These are phyloP conservation scores for Arvicanthis niloticus DNA, from an alignment of 2,113 vertebrate species.

Conservation along the genomic window DNA sequence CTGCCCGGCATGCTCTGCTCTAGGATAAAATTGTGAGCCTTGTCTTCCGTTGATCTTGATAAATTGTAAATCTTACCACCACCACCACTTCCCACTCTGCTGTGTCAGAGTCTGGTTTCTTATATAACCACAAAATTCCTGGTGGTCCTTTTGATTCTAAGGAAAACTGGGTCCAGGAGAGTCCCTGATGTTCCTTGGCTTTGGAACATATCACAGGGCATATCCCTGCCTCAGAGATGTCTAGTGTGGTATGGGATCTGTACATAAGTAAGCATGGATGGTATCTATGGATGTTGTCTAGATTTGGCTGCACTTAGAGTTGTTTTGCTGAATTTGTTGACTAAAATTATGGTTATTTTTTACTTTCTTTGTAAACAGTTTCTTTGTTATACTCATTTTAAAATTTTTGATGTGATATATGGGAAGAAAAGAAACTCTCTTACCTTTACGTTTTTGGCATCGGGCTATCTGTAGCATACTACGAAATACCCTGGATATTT, in stretches of 20 bases:
- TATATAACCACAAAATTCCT: not conserved
- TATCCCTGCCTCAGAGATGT: not conserved
- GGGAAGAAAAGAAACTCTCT: not conserved
- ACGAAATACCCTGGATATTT: not conserved
- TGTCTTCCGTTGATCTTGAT: no score
- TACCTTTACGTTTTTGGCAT: not conserved
- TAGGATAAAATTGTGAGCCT: not conserved
- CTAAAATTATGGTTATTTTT: not conserved
- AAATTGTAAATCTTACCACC: not conserved
- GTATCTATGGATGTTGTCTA: not conserved
- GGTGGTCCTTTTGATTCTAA: not conserved
- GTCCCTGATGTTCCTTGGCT: not conserved
- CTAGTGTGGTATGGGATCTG: not conserved
- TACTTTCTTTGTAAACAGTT: not conserved
- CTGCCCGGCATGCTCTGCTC: accelerated
- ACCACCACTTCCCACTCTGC: not conserved
- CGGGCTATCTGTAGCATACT: not conserved
- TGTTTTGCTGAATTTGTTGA: not conserved
- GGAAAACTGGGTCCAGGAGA: not conserved
- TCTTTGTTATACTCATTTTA: not conserved
- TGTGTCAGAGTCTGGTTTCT: not conserved
- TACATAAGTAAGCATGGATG: no score
- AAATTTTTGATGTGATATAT: not conserved
- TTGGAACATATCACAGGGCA: not conserved
- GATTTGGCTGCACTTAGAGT: not conserved